phyloP scores from a whole-genome alignment of 1,140 invertebrate species.

The Dendroctonus valens region DNA sequence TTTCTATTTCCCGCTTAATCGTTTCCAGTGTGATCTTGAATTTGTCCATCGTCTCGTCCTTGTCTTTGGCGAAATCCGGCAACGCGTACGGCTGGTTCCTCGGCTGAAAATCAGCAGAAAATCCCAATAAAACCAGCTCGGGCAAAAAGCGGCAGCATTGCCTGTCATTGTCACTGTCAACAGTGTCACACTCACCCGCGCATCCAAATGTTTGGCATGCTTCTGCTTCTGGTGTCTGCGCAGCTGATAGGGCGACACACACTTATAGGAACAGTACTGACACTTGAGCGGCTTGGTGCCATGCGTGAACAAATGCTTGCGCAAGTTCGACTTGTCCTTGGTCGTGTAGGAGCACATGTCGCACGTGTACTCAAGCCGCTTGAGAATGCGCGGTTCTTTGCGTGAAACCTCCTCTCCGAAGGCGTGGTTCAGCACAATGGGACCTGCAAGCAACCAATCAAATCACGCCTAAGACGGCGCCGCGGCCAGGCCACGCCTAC shows the following conservation, averaged over 20 bases:
- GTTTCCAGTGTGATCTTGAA: slow-evolving; percentile 19
- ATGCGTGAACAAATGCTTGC: slow-evolving; percentile 39
- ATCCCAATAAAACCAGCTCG: background rate
- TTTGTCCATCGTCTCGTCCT: slow-evolving; percentile 12
- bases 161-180: background rate
- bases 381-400: slow-evolving; percentile 14
- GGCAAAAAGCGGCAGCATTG: too few relatives aligned
- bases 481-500: too few relatives aligned
- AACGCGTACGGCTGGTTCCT: slow-evolving; percentile 17
- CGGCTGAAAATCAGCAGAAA: slow-evolving; percentile 14
- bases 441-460: slow-evolving; percentile 11
- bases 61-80: slow-evolving; percentile 19
- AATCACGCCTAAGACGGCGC: too few relatives aligned
- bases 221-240: slow-evolving; percentile 35
- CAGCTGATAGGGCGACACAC: slow-evolving; percentile 39
- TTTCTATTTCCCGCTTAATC: slow-evolving; percentile 14
- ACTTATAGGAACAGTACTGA: slow-evolving; percentile 35
- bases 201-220: slow-evolving; percentile 22
- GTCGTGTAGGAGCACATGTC: slow-evolving; percentile 35
- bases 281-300: slow-evolving; percentile 35
- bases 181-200: slow-evolving; percentile 12
- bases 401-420: background rate
- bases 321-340: slow-evolving; percentile 38
- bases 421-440: slow-evolving; percentile 19
- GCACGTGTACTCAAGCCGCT: slow-evolving; percentile 25